A percentile compares a stretch with the other conserved stretches of the same genome.
These are phyloP conservation scores for Periophthalmus magnuspinnatus DNA, from an alignment of 2,797 vertebrate species.

Conservation along the genomic window DNA sequence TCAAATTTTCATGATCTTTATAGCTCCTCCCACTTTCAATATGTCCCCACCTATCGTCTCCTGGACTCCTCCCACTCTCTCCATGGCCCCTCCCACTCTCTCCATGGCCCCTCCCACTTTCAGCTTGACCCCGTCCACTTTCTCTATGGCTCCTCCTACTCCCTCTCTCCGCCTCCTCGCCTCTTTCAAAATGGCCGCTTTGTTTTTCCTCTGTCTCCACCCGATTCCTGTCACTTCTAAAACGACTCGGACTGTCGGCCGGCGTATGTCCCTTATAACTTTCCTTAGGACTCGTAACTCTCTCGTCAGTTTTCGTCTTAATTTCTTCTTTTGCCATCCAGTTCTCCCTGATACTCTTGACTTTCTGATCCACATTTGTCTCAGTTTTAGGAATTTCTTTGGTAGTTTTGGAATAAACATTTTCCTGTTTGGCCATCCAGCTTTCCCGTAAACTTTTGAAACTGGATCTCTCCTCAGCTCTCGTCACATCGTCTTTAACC, in stretches of 20 bases:
- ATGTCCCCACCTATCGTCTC: not conserved
- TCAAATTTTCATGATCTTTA: not conserved
- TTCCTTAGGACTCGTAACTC: constrained; percentile 11
- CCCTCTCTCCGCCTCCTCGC: constrained; percentile 2
- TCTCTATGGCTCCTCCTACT: constrained; percentile 2
- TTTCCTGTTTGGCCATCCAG: constrained; percentile 1
- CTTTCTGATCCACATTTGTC: constrained; percentile 8
- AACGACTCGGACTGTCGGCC: constrained; percentile 2
- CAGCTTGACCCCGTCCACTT: not conserved
- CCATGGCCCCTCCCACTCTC: constrained; percentile 26
- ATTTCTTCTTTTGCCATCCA: not conserved
- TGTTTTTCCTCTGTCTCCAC: constrained; percentile 19
- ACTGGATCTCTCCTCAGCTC: constrained; percentile 5
- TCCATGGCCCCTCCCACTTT: not conserved
- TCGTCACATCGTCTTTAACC: constrained; percentile 10
- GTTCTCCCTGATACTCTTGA: constrained; percentile 4
- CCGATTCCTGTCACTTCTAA: constrained; percentile 14
- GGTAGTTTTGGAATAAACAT: not conserved
- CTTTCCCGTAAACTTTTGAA: constrained; percentile 13
- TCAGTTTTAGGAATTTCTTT: not conserved
- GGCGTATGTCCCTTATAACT: not conserved
- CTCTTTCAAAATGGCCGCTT: not conserved
- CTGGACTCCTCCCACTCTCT: not conserved
- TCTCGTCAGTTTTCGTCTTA: constrained; percentile 10
- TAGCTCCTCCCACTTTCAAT: constrained; percentile 22